Percentiles rank a stretch among this genome's conserved stretches.
phyloP scores from a whole-genome alignment of 2,113 vertebrate species.

The Paramormyrops kingsleyae region DNA sequence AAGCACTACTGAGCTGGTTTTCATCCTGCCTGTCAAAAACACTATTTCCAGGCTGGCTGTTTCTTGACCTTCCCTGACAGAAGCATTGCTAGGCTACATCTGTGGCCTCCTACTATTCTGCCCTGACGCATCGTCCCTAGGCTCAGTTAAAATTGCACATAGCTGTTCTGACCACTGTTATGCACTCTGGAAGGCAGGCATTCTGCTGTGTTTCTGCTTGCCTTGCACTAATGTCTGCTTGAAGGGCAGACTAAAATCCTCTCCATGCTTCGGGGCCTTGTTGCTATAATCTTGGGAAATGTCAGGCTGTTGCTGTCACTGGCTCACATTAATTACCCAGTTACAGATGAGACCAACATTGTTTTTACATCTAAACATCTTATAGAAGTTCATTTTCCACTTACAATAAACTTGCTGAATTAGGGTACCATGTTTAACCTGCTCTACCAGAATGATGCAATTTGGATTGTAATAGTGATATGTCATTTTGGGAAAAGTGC shows the following conservation, averaged over 20 bases:
- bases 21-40: constrained; percentile 14
- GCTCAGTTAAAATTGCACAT: constrained; percentile 5
- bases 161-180: background rate
- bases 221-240: constrained; percentile 8
- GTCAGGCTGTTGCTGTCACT: background rate
- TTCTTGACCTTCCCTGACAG: constrained; percentile 9
- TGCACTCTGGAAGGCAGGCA: background rate
- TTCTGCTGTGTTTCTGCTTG: background rate
- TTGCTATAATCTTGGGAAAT: background rate
- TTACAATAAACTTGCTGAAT: background rate
- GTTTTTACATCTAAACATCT: background rate
- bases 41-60: background rate
- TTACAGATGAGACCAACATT: background rate
- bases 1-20: background rate
- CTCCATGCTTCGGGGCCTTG: background rate
- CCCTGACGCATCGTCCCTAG: constrained; percentile 4
- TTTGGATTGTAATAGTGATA: background rate
- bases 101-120: background rate
- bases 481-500: background rate
- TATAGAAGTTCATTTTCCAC: background rate
- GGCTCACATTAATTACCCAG: background rate
- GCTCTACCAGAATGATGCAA: background rate
- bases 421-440: background rate
- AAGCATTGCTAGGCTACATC: background rate
- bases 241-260: background rate